These are phyloP conservation scores for Crotalus tigris DNA, from an alignment of 2,113 vertebrate genomes.

Conservation along the genomic window DNA sequence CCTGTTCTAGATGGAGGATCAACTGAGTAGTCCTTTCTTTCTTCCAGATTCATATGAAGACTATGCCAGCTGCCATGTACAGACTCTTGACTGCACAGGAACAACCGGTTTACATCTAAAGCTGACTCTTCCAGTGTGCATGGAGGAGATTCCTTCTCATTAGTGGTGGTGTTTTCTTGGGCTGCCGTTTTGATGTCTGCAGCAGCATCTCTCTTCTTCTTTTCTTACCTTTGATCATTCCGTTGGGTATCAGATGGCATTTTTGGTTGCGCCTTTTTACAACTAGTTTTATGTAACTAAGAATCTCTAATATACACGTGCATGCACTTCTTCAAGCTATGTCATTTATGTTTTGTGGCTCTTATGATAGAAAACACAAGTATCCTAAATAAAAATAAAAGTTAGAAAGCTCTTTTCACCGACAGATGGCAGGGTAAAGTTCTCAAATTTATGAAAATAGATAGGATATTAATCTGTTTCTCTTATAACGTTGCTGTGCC, in stretches of 20 bases:
- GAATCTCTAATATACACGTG: constrained; percentile 2
- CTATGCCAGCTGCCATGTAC: constrained; percentile 98
- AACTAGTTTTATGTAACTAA: constrained; percentile 44
- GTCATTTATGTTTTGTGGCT: constrained; percentile 28
- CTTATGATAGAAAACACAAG: not conserved
- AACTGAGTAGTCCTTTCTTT: constrained; percentile 24
- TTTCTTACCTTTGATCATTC: constrained; percentile 24
- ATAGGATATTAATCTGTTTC: constrained; percentile 5
- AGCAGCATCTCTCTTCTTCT: constrained; percentile 49
- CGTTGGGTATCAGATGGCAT: constrained; percentile 38
- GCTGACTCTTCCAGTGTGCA: constrained; percentile 52
- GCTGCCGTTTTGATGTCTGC: constrained; percentile 73
- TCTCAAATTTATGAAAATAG: not conserved
- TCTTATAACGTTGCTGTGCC: not conserved
- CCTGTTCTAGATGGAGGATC: accelerated
- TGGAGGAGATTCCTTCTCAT: constrained; percentile 67
- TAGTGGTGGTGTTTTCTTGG: constrained; percentile 73
- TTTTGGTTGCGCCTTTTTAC: constrained; percentile 45
- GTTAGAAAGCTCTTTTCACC: constrained; percentile 14
- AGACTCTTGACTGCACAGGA: constrained; percentile 96
- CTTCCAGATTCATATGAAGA: constrained; percentile 96
- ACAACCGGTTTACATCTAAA: constrained; percentile 95
- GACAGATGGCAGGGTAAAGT: not conserved
- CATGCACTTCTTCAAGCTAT: constrained; percentile 13
- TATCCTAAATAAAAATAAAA: constrained; percentile 28